Evolutionary conservation across 2,888 invertebrate genomes (phyloP).

Genomic region (Meiosimyza decipiens): DNA sequence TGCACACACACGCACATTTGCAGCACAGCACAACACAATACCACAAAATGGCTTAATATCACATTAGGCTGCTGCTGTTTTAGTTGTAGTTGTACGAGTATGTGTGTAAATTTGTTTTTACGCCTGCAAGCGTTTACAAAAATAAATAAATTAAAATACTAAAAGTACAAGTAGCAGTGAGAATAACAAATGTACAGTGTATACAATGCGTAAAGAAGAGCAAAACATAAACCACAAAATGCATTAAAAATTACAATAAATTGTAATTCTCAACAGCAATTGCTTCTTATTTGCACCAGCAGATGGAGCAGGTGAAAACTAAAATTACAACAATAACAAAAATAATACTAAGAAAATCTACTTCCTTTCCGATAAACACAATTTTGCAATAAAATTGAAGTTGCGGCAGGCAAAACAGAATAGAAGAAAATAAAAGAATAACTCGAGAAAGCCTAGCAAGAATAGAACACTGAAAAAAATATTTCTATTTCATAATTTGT

Average conservation of each 20-base stretch:
- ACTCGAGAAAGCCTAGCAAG: neutral
- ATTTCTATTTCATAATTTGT: no score
- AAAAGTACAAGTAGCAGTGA: no score
- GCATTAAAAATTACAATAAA: neutral
- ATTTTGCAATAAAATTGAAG: slow-evolving; percentile 10
- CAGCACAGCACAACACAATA: neutral
- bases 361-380: slow-evolving; percentile 14
- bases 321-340: neutral
- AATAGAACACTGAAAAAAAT: neutral
- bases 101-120: no score
- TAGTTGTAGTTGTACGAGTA: no score
- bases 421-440: neutral
- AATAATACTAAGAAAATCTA: neutral
- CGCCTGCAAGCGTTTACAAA: no score
- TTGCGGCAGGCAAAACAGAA: neutral
- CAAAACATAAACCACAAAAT: neutral
- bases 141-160: neutral
- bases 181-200: no score
- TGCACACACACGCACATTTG: neutral
- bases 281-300: neutral
- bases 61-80: neutral
- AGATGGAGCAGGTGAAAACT: neutral
- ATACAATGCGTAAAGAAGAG: neutral
- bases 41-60: neutral
- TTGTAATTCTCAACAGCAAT: neutral